These are phyloP conservation scores for Protodeltote pygarga DNA, from an alignment of 2,888 invertebrate genomes.

Conservation along the genomic window DNA sequence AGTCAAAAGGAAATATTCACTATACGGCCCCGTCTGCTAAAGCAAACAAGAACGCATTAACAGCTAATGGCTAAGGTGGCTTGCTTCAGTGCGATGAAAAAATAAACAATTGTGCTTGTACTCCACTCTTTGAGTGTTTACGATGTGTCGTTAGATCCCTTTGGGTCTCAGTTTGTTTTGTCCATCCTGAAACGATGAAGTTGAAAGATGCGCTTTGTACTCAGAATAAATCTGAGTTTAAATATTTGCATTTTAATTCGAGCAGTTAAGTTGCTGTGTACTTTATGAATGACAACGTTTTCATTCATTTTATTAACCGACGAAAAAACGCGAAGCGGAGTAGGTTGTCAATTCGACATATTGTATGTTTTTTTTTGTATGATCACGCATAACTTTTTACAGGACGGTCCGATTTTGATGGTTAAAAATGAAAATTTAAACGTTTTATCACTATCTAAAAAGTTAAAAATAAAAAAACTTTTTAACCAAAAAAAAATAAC, in stretches of 20 bases:
- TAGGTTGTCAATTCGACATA: no score
- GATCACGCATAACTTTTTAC: no score
- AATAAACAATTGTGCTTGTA: conserved; percentile 65
- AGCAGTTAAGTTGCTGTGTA: no score
- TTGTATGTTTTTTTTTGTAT: no score
- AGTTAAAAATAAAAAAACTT: no score
- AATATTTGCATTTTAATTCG: conserved; percentile 13
- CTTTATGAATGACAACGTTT: no score
- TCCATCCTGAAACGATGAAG: conserved; percentile 23
- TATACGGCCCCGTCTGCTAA: conserved; percentile 30
- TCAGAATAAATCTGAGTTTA: conserved; percentile 27
- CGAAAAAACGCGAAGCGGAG: no score
- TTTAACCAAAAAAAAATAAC: no score
- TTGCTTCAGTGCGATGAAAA: conserved; percentile 64
- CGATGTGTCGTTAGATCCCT: conserved; percentile 25
- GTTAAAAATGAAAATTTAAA: no score
- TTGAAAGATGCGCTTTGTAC: conserved; percentile 42
- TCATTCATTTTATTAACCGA: no score
- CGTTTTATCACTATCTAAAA: no score
- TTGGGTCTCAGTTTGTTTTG: conserved; percentile 40
- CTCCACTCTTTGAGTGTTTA: conserved; percentile 43
- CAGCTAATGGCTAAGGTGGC: conserved; percentile 73
- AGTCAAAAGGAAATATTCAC: conserved; percentile 43
- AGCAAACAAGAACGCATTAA: conserved; percentile 75
- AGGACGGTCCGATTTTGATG: no score